Evolutionary conservation across 2,888 invertebrate genomes (phyloP), one percentile per base, ranked within the genome.

Genomic region (Ornithoptera alexandrae): DNA sequence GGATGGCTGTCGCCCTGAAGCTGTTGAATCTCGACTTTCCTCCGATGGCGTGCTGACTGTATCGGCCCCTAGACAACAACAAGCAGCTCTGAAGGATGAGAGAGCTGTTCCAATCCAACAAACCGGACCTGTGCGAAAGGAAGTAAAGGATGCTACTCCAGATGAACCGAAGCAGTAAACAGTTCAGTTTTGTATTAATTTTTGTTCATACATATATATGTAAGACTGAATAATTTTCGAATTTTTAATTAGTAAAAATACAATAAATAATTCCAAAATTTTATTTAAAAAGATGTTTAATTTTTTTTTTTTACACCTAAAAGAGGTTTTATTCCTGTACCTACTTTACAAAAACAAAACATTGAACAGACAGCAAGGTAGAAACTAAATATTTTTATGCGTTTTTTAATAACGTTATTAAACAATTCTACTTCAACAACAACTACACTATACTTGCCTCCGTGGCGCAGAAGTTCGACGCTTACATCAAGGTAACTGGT

Each of bases 21-120:
- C 93, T 22, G 94, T 97, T 0, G 93, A 94, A 66, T 96, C 96
- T 0, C 94, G 92, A 39, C 87, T 97, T 46, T 96, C 96, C 1
- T 94, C 95, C 0, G 96, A 96, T 81, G 96, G 96, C 0, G 93
- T 96, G 24, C 87, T 96, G 46, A 94, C 94, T 46, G 92, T 96
- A 46, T 94, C 93, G 17, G 95, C 95, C 18, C 95, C 95, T 0
- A 78, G 77, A 67, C 81, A 81, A 68, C 71, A 77, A 2, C 79
- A 83, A 0, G 76, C 80, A 0, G 80, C 81, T 0, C 46, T 80
- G 46, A 78, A 84, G 62, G 82, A 82, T 2, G 85, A 84, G 70
- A 74, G 83, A 22, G 72, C 71, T n/a, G 81, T 88, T n/a, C 82
- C 85, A 1, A 82, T 88, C 53, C 65, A 80, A 0, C 84, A 83